A percentile compares a stretch with the other conserved stretches of the same genome.
phyloP scores from a whole-genome alignment of 2,888 invertebrate genomes.

The Podotricha telesiphe region DNA sequence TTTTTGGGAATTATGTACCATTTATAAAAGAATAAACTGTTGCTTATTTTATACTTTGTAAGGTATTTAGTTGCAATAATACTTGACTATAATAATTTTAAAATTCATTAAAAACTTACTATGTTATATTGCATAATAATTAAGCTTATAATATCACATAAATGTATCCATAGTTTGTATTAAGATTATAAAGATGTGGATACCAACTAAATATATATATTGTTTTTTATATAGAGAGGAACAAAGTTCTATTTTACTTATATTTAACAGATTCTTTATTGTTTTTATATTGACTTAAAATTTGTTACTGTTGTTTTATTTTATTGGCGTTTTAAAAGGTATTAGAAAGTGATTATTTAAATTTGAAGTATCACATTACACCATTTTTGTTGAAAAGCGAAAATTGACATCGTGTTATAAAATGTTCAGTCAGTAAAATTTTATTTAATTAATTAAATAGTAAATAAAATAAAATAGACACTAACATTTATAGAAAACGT shows the following conservation, averaged over 20 bases:
- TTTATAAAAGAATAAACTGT: background rate
- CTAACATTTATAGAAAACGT: too few species aligned
- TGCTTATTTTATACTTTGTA: background rate
- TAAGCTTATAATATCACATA: background rate
- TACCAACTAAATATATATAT: conserved; percentile 1
- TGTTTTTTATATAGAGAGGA: conserved; percentile 20
- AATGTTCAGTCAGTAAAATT: too few species aligned
- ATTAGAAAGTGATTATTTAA: background rate
- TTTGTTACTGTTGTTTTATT: conserved; percentile 5
- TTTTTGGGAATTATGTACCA: background rate
- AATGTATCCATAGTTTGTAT: background rate
- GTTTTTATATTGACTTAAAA: conserved; percentile 17
- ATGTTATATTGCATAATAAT: background rate
- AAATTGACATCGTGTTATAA: background rate
- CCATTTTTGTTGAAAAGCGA: background rate
- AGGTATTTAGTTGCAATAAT: background rate
- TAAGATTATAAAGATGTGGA: background rate
- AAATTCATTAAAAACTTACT: too few species aligned
- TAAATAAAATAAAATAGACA: too few species aligned
- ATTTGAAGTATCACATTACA: background rate
- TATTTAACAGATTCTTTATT: conserved; percentile 19
- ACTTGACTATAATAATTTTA: too few species aligned
- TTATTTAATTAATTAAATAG: too few species aligned
- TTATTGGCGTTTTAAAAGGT: conserved; percentile 10
- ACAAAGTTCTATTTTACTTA: conserved; percentile 26